These are phyloP conservation scores for Dynastes hyllus DNA, from an alignment of 2,888 invertebrate species.

Conservation along the genomic window DNA sequence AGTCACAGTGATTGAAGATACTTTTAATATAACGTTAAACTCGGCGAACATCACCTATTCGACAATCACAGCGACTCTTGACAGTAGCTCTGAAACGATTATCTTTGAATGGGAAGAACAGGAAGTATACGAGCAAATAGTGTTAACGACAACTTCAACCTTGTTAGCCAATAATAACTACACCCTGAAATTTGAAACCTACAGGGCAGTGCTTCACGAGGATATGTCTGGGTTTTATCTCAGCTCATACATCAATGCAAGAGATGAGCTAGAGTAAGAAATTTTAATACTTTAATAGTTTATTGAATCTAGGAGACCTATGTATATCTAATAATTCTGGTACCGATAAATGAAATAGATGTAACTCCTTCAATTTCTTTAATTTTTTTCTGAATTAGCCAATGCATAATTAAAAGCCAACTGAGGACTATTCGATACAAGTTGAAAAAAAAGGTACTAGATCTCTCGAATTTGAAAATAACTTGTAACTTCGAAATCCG, in stretches of 20 bases:
- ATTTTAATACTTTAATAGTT: not conserved
- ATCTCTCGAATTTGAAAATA: no score
- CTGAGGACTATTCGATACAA: no score
- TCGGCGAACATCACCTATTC: slow-evolving; percentile 27
- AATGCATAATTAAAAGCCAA: no score
- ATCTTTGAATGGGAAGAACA: not conserved
- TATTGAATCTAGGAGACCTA: no score
- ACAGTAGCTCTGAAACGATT: not conserved
- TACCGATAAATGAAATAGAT: no score
- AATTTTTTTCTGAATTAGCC: no score
- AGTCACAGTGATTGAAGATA: not conserved
- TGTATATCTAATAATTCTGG: no score
- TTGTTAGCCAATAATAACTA: not conserved
- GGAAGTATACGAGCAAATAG: slow-evolving; percentile 21
- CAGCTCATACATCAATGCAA: slow-evolving; percentile 68
- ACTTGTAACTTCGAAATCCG: no score
- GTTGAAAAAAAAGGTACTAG: no score
- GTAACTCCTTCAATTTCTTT: no score
- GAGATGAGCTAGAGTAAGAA: slow-evolving; percentile 61
- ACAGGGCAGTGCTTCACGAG: slow-evolving; percentile 63
- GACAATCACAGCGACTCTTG: not conserved
- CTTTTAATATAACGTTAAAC: slow-evolving; percentile 36
- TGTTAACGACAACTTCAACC: not conserved
- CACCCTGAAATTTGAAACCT: slow-evolving; percentile 57
- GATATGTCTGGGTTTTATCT: slow-evolving; percentile 73